Base-by-base conservation (phyloP, 2,888 invertebrate genomes). In the Cremastinae sp. region DNA sequence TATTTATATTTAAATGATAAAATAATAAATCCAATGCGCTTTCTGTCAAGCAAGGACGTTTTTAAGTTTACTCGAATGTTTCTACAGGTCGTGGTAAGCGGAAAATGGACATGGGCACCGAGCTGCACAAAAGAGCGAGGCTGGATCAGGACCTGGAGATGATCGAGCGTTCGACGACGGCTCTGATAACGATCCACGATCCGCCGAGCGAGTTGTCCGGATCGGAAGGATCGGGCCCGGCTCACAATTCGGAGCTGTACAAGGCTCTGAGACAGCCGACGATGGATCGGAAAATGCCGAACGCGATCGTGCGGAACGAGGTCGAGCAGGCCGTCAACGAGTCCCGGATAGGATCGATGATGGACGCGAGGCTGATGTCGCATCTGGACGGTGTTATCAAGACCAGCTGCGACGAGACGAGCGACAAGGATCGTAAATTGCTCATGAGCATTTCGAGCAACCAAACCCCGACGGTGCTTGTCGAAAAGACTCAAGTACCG, bases 41-140 rank as follows among this genome's bases (percentile, higher is more conserved):
- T n/a, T n/a, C n/a, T n/a, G n/a, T n/a, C n/a, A n/a, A n/a, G n/a
- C n/a, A n/a, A n/a, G n/a, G n/a, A n/a, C n/a, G n/a, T n/a, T n/a
- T n/a, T n/a, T n/a, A n/a, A n/a, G n/a, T n/a, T n/a, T n/a, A n/a
- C n/a, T n/a, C n/a, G n/a, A 47, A 47, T 10, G n/a, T 41, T 45
- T 61, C 5, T 9, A 38, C 54, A 87, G 87, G 88, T 51, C 86
- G 88, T 10, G 88, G 90, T 43, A 89, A 90, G 80, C 82, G 89
- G 51, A 89, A 88, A 83, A 54, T 85, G 64, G 88, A 88, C 10
- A 78, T 66, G 45, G 34, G 68, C 12, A 65, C 78, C 18, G 73
- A 81, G 34, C 28, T 74, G 5, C 68, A 64, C 41, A 90, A 86
- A 59, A 86, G 85, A 43, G 47, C 83, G 2, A 81, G 86, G 51